Evolutionary conservation across 1,140 invertebrate species (phyloP).

Genomic region (Copidosoma floridanum): DNA sequence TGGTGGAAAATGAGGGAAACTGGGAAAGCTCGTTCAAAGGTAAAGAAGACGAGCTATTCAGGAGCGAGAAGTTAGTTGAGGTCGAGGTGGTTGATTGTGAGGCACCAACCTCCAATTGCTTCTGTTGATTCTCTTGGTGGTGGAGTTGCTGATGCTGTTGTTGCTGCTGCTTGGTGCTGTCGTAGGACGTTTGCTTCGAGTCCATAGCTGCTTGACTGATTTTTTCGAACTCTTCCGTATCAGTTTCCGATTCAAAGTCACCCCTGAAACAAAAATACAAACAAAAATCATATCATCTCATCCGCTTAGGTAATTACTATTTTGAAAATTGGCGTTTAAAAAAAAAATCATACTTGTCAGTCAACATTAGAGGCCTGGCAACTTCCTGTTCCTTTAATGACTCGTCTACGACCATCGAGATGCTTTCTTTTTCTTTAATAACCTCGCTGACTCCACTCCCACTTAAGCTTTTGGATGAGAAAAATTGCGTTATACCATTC

Average conservation of each 20-base stretch:
- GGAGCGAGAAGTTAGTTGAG: constrained; percentile 47
- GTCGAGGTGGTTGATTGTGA: constrained; percentile 46
- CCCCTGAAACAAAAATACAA: constrained; percentile 48
- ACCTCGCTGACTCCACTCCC: constrained; percentile 44
- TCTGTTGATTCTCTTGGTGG: constrained; percentile 36
- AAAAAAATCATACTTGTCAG: constrained; percentile 46
- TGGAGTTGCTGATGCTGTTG: not conserved
- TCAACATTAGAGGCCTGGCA: constrained; percentile 36
- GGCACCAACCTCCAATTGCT: constrained; percentile 56
- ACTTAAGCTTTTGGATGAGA: constrained; percentile 57
- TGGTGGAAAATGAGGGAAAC: constrained; percentile 42
- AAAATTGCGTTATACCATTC: constrained; percentile 70
- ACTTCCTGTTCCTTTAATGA: constrained; percentile 38
- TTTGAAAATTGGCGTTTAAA: too few species aligned
- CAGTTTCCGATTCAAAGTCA: constrained; percentile 76
- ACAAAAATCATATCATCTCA: not conserved
- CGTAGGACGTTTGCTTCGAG: constrained; percentile 46
- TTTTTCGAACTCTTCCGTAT: constrained; percentile 81
- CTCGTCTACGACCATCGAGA: constrained; percentile 39
- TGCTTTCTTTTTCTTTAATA: constrained; percentile 48
- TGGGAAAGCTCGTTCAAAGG: constrained; percentile 47
- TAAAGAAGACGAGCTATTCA: constrained; percentile 45
- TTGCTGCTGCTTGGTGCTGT: constrained; percentile 33
- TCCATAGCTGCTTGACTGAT: constrained; percentile 64
- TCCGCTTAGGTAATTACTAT: constrained; percentile 1